Base-by-base conservation (phyloP, 2,888 invertebrate genomes). In the Pandemis heparana region DNA sequence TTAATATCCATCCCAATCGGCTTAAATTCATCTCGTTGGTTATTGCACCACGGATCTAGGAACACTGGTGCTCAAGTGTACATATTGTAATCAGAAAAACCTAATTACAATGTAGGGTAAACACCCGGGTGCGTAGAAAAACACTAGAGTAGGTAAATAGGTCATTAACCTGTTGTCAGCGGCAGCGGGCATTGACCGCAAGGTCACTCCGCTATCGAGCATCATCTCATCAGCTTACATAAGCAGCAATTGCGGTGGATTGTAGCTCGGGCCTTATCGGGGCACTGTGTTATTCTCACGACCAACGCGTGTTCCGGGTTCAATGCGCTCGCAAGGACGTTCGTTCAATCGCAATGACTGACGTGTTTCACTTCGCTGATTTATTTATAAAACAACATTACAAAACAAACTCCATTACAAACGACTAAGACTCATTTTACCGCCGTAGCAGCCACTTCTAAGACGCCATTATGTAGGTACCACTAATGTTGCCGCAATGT, bases 311-410 rank as follows among this genome's bases (percentile, higher is more conserved):
- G 84, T 92, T 92, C 94, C 92, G 92, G 92, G 92, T 91, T 91
- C 86, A 88, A 86, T 83, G 89, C 67, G 79, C 90, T 82, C 79
- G 82, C 93, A 94, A 93, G 94, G 92, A 90, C 92, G 91, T 87
- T 83, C 83, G 84, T 85, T 85, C 77, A 73, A 73, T 73, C 48
- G 73, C 66, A 59, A 64, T 78, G 77, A 79, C 75, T 78, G 78
- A 79, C 83, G 82, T 82, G 82, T 84, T 51, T 48, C 32, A 32
- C 51, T 74, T 61, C 16, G 48, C 64, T 69, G 51, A 65, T 51
- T 70, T 72, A 62, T 74, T 63, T 69, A 65, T 16, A 18, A 41
- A 39, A 5, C 62, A 46, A n/a, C 56, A 46, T 63, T 73, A 68
- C 38, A 73, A 56, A 68, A 68, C n/a, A 63, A 56, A 63, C 68